phyloP scores from a whole-genome alignment of 1,140 invertebrate species.

The Copidosoma floridanum region DNA sequence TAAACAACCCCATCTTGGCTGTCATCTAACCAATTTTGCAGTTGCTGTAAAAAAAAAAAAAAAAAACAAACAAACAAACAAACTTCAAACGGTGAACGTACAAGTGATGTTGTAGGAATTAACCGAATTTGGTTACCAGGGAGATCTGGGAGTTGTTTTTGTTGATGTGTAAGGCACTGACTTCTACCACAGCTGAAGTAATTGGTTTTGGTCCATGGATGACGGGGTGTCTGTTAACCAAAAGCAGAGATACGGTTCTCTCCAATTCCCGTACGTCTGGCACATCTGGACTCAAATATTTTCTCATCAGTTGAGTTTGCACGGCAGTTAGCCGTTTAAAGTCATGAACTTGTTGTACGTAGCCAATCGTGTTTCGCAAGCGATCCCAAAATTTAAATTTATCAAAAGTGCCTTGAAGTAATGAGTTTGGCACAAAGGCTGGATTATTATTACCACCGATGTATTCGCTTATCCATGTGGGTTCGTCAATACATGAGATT shows the following conservation, averaged over 20 bases:
- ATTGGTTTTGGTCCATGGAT: slow-evolving; percentile 51
- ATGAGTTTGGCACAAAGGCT: slow-evolving; percentile 35
- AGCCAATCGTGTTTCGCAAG: slow-evolving; percentile 34
- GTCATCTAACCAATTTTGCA: slow-evolving; percentile 66
- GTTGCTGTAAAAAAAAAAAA: slow-evolving; percentile 52
- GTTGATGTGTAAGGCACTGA: slow-evolving; percentile 60
- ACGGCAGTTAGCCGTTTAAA: slow-evolving; percentile 23
- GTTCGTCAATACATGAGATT: slow-evolving; percentile 60
- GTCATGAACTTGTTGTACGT: slow-evolving; percentile 7
- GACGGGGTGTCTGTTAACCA: slow-evolving; percentile 59
- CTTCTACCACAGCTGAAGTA: slow-evolving; percentile 55
- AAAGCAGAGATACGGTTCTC: slow-evolving; percentile 50
- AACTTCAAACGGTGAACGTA: no score
- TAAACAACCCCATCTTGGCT: slow-evolving; percentile 68
- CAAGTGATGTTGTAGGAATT: neutral
- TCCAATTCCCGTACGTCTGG: slow-evolving; percentile 41
- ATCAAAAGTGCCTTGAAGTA: slow-evolving; percentile 47
- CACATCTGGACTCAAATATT: slow-evolving; percentile 49
- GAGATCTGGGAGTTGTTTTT: slow-evolving; percentile 7
- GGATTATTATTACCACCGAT: slow-evolving; percentile 54
- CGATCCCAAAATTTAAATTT: slow-evolving; percentile 67
- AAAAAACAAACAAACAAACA: neutral
- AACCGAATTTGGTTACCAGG: neutral
- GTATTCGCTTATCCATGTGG: slow-evolving; percentile 62
- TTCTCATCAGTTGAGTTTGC: slow-evolving; percentile 34